Conservation (phyloP, 1,140 invertebrate genomes). For the Ooceraea biroi region DNA sequence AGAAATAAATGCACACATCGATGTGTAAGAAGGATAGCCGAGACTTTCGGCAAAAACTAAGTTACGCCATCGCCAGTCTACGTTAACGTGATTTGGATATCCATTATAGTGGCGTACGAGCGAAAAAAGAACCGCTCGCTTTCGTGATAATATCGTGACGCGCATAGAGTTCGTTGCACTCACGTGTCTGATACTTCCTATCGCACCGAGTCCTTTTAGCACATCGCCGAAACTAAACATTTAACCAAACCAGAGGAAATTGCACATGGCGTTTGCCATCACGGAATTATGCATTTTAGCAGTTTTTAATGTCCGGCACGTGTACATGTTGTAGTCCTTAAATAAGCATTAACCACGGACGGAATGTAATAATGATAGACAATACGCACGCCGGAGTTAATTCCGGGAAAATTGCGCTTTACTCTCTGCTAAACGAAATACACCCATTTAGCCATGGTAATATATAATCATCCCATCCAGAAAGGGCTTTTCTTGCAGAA, state of each 20-base stretch:
- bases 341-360: background rate
- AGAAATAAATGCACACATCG: conserved; percentile 2
- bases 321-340: background rate
- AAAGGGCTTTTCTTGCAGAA: background rate
- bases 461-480: conserved; percentile 31
- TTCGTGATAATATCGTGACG: conserved; percentile 9
- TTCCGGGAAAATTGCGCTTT: background rate
- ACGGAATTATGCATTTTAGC: background rate
- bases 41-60: conserved; percentile 14
- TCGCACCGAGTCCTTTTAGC: background rate
- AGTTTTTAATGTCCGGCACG: background rate
- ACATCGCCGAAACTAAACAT: conserved; percentile 15
- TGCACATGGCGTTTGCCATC: background rate
- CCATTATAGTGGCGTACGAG: conserved; percentile 35
- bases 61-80: conserved; percentile 30
- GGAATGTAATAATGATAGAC: conserved; percentile 14
- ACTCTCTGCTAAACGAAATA: conserved; percentile 2
- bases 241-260: background rate
- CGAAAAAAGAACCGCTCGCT: conserved; percentile 36
- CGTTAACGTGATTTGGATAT: conserved; percentile 51
- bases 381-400: conserved; percentile 24
- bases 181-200: conserved; percentile 18
- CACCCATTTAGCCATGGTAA: background rate
- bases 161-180: conserved; percentile 23
- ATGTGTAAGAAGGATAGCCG: conserved; percentile 5